Evolutionary conservation across 2,888 invertebrate genomes (phyloP).

Genomic region (Hofmannophila pseudospretella): DNA sequence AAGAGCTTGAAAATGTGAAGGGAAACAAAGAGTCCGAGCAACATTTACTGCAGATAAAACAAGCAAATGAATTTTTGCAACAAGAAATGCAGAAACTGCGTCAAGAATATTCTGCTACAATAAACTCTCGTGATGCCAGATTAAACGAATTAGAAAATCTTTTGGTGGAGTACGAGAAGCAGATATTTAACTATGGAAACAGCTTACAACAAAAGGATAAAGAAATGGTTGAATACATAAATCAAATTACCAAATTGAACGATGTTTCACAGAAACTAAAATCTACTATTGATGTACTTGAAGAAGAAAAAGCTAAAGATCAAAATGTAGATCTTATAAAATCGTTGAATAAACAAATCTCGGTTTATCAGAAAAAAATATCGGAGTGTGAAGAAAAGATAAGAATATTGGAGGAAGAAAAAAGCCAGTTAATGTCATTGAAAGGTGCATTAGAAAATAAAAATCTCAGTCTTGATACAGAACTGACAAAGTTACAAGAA

Average conservation of each 20-base stretch:
- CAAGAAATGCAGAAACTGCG: constrained; percentile 54
- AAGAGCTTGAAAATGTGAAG: constrained; percentile 46
- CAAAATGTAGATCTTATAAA: constrained; percentile 71
- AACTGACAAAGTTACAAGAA: constrained; percentile 61
- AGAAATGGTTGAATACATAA: constrained; percentile 66
- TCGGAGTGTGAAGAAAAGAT: constrained; percentile 58
- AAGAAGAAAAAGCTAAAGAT: constrained; percentile 69
- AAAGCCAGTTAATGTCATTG: constrained; percentile 46
- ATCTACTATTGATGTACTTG: constrained; percentile 66
- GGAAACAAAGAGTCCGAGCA: constrained; percentile 44
- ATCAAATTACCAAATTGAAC: constrained; percentile 76
- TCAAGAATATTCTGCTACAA: constrained; percentile 50
- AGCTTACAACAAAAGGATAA: constrained; percentile 66
- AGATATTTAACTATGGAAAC: constrained; percentile 61
- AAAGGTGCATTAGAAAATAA: constrained; percentile 51
- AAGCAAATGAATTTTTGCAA: constrained; percentile 45
- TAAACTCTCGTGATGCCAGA: constrained; percentile 57
- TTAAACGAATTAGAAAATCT: constrained; percentile 70
- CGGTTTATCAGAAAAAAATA: constrained; percentile 57
- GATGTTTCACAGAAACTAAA: constrained; percentile 68
- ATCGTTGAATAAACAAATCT: constrained; percentile 74
- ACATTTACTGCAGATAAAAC: constrained; percentile 37
- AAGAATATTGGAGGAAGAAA: constrained; percentile 63
- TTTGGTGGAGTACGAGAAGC: constrained; percentile 68
- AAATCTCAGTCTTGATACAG: constrained; percentile 43